Percentiles rank a stretch among this genome's conserved stretches.
phyloP scores from a whole-genome alignment of 2,113 vertebrate genomes.

The Tautogolabrus adspersus region DNA sequence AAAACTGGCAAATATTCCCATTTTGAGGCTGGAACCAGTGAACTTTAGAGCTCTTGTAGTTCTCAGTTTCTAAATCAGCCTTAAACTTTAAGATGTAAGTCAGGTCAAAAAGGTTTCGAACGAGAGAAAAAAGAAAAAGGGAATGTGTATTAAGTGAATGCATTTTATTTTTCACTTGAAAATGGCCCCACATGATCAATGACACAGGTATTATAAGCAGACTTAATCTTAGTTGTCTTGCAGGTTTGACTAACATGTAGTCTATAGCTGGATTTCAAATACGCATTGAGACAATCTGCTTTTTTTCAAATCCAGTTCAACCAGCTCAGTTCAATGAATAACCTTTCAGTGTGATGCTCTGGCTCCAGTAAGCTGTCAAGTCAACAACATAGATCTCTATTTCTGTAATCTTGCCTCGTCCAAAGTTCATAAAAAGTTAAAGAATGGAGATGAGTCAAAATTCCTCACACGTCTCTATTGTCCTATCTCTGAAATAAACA shows the following conservation, averaged over 20 bases:
- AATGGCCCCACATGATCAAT: neutral
- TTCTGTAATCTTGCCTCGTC: neutral
- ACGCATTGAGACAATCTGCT: neutral
- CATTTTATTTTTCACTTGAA: too few relatives aligned
- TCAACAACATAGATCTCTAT: neutral
- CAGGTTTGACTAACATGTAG: neutral
- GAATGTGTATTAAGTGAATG: too few relatives aligned
- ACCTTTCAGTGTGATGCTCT: slow-evolving; percentile 2
- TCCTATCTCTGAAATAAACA: too few relatives aligned
- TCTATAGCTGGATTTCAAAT: neutral
- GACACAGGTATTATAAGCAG: neutral
- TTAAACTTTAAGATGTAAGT: too few relatives aligned
- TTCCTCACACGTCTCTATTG: too few relatives aligned
- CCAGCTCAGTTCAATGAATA: slow-evolving; percentile 11
- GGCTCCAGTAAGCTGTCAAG: neutral
- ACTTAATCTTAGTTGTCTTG: neutral
- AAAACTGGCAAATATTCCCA: too few relatives aligned
- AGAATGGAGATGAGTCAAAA: too few relatives aligned
- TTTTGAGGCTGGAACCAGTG: too few relatives aligned
- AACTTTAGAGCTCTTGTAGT: too few relatives aligned
- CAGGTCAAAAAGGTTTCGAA: too few relatives aligned
- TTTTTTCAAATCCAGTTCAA: slow-evolving; percentile 39
- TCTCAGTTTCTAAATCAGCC: too few relatives aligned
- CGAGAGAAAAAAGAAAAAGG: too few relatives aligned
- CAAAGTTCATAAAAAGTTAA: neutral